phyloP scores from a whole-genome alignment of 2,797 vertebrate genomes.

The Momotus momota region DNA sequence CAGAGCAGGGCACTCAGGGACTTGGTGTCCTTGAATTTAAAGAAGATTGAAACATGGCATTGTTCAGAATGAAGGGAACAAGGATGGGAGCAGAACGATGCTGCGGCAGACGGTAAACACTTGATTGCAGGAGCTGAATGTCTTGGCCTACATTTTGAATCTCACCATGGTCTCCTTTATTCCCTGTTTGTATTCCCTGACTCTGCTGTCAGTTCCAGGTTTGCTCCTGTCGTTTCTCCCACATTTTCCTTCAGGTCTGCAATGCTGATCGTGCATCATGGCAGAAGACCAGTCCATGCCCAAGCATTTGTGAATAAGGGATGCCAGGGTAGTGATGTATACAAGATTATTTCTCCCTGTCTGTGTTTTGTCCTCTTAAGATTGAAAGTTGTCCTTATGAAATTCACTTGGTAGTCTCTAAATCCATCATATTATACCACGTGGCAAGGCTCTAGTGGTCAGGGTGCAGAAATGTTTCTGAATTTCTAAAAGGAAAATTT shows the following conservation, averaged over 20 bases:
- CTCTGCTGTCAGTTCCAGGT: not conserved
- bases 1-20: not conserved
- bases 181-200: not conserved
- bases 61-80: conserved; percentile 37
- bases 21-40: conserved; percentile 62
- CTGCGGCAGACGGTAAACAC: conserved; percentile 12
- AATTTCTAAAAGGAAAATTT: conserved; percentile 14
- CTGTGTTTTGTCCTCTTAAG: conserved; percentile 35
- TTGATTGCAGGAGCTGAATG: conserved; percentile 26
- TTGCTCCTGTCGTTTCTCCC: not conserved
- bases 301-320: not conserved
- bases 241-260: not conserved
- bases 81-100: conserved; percentile 16
- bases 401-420: not conserved
- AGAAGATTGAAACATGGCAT: conserved; percentile 51
- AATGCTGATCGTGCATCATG: not conserved
- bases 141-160: conserved; percentile 26
- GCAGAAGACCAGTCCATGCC: not conserved
- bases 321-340: not conserved
- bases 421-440: not conserved
- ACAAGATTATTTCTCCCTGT: not conserved
- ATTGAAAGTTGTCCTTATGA: conserved; percentile 20
- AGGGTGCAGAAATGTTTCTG: not conserved
- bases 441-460: not conserved
- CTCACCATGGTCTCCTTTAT: not conserved